Evolutionary conservation across 2,888 invertebrate species (phyloP), one percentile per base, ranked within the genome.

Genomic region (Oxystoma pomonae): DNA sequence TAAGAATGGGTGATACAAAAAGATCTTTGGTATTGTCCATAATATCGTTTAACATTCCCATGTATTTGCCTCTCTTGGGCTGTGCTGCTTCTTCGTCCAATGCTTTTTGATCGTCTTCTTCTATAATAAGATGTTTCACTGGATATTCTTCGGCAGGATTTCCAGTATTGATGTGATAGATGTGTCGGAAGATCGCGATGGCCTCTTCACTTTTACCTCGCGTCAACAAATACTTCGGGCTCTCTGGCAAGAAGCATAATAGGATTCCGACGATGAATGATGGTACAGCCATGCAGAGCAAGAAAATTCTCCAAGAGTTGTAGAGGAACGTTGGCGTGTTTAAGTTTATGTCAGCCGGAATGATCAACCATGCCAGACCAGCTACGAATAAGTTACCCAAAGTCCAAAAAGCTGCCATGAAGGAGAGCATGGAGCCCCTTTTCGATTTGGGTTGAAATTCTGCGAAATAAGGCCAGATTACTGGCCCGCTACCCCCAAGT

Each of bases 351-450:
- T 85, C 90, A 84, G 86, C 85, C 70, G 90, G 90, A 67, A 90
- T 90, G 72, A 90, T 88, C 68, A 89, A 83, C 89, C 90, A 89
- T 68, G 90, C 90, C 69, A 89, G 80, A 78, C 95, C 93, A 71
- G 96, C 95, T 63, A 95, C 95, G 76, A 95, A 90, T 70, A 96
- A 84, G 79, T 95, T 95, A 70, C 96, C 96, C 72, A 94, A 86
- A 63, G 96, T 96, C 96, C 96, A 96, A 81, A 95, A 96, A 60
- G 94, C 94, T 64, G 96, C 95, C 90, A 96, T 92, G 78, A 93
- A 92, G 73, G 94, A 94, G 72, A 96, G 83, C 94, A 95, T 95
- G 60, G 92, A 90, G 59, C 96, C 96, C 71, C 96, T 86, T 77
- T 91, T 92, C 71, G 90, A 85, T 81, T 92, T 94, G 63, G 95